Evolutionary conservation across 64 coral and sea anemone genomes (phyloP), one percentile per base, ranked within the genome.

Genomic region (Anthopleura sola): DNA sequence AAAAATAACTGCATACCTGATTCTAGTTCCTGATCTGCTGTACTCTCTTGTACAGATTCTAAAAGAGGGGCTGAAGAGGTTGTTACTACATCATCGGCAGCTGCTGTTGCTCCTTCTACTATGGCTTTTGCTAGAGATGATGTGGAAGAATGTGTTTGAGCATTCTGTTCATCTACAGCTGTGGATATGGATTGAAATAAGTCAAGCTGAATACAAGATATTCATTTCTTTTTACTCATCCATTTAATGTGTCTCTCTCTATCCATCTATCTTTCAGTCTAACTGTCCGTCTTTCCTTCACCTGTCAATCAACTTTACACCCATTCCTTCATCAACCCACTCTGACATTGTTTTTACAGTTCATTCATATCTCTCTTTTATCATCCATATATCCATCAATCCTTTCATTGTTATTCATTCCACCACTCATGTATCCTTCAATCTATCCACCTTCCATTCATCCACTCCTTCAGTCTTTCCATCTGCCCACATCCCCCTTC

Each of bases 91-190:
- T 92, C 86, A 14, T 78, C 85, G 1, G 92, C 92, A 9, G 87
- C 92, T 49, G 92, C 86, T 24, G 92, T 83, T n/a, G 97, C 97
- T 53, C 88, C 97, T 20, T 90, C 92, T 1, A 99, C 97, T 83
- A 99, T 92, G 36, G 97, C 93, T 53, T 99, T 90, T 10, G 97
- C 97, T 57, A 99, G 82, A 58, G 83, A 91, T n/a, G 74, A 85
- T 18, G 90, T 92, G 4, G 90, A 90, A 44, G 84, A 60, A 82
- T 85, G 49, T 31, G 93, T 90, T 60, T 95, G 97, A 23, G 97
- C 97, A 86, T 99, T 99, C 81, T 99, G 97, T 79, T 99, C 93
- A 48, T 99, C 97, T 15, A 99, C 97, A 33, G 92, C 97, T 99
- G 84, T 49, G 78, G 33, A 76, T 62, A 40, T 54, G 34, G 60